A percentile compares a stretch with the other conserved stretches of the same genome.
These are phyloP conservation scores for Drosophila littoralis DNA, from an alignment of 1,140 invertebrate species.

Conservation along the genomic window DNA sequence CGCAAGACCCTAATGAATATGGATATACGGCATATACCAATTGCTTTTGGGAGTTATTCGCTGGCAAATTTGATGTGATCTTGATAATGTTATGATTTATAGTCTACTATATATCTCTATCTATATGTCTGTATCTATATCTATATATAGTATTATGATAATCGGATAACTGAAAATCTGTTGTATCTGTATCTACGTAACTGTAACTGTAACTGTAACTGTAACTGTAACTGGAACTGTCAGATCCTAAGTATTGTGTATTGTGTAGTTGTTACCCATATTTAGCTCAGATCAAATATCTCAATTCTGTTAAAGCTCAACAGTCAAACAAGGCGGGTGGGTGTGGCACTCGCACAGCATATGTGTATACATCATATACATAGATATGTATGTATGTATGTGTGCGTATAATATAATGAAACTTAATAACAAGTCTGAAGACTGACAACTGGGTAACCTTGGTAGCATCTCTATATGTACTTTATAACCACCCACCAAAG, in stretches of 20 bases:
- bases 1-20: background rate
- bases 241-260: conserved; percentile 16
- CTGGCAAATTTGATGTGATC: conserved; percentile 50
- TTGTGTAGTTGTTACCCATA: conserved; percentile 13
- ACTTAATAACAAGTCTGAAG: conserved; percentile 39
- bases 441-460: conserved; percentile 35
- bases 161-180: conserved; percentile 1
- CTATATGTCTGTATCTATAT: conserved; percentile 16
- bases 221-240: conserved; percentile 13
- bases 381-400: conserved; percentile 24
- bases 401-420: conserved; percentile 21
- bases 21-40: conserved; percentile 28
- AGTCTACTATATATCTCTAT: conserved; percentile 8
- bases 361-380: background rate
- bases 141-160: background rate
- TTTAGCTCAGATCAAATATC: conserved; percentile 31
- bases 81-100: conserved; percentile 35
- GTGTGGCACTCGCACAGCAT: background rate
- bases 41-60: conserved; percentile 29
- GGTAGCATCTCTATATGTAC: conserved; percentile 18
- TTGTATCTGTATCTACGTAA: conserved; percentile 24
- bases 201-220: conserved; percentile 23
- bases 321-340: conserved; percentile 9
- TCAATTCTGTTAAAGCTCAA: conserved; percentile 15
- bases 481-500: conserved; percentile 17